Percentiles rank a stretch among this genome's conserved stretches.
phyloP scores from a whole-genome alignment of 2,888 invertebrate species.

The Gerris lacustris region DNA sequence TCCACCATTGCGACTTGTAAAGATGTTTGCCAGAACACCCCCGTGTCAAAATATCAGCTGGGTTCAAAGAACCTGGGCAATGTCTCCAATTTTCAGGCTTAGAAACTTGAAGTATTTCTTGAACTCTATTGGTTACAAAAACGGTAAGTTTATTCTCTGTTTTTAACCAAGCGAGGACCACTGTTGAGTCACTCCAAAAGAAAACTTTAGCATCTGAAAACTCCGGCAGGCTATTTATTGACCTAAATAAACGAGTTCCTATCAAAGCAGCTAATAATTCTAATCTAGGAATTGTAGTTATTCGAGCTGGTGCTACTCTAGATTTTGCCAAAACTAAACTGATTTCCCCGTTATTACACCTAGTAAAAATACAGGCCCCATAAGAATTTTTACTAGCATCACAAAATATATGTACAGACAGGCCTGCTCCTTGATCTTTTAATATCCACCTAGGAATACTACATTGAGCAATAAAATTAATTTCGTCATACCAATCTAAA shows the following conservation, averaged over 20 bases:
- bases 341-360: too few species aligned
- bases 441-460: too few species aligned
- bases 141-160: constrained; percentile 16
- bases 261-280: too few species aligned
- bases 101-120: constrained; percentile 14
- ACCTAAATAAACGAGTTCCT: constrained; percentile 2
- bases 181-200: constrained; percentile 20
- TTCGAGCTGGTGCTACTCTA: too few species aligned
- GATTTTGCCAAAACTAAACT: too few species aligned
- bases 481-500: too few species aligned
- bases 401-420: constrained; percentile 18
- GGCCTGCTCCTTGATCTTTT: too few species aligned
- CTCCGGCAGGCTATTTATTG: neutral
- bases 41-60: constrained; percentile 18
- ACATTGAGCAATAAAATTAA: too few species aligned
- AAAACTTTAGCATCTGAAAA: neutral
- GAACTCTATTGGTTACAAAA: constrained; percentile 17
- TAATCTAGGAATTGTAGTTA: too few species aligned
- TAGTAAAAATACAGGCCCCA: constrained; percentile 17
- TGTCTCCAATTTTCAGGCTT: constrained; percentile 13
- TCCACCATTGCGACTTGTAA: constrained; percentile 9
- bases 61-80: constrained; percentile 13
- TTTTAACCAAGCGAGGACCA: constrained; percentile 17
- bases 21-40: constrained; percentile 13
- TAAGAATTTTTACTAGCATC: constrained; percentile 18